phyloP scores from a whole-genome alignment of 2,888 invertebrate genomes.

The Archips crataeganus region DNA sequence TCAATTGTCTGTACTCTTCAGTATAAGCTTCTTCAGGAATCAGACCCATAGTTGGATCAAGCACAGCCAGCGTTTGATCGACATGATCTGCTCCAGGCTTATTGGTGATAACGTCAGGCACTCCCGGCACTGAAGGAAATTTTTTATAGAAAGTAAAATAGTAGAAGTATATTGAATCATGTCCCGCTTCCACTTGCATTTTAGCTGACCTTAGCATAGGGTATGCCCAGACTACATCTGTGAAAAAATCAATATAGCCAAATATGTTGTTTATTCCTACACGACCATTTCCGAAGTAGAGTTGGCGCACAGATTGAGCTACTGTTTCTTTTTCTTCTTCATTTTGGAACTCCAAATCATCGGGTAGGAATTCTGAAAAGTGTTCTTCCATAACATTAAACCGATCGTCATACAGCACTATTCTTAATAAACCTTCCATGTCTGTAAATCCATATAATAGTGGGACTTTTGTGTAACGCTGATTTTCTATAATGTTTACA shows the following conservation, averaged over 20 bases:
- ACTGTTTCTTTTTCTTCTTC: constrained; percentile 19
- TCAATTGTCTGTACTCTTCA: constrained; percentile 1
- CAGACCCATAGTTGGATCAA: constrained; percentile 34
- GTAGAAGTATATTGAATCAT: constrained; percentile 8
- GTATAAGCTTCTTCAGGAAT: neutral
- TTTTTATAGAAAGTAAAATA: constrained; percentile 3
- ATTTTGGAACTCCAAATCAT: constrained; percentile 29
- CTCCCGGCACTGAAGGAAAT: constrained; percentile 2
- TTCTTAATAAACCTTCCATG: constrained; percentile 40
- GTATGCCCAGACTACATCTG: neutral
- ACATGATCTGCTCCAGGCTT: constrained; percentile 55
- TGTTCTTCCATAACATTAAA: constrained; percentile 40
- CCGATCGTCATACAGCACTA: constrained; percentile 23
- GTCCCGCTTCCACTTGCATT: constrained; percentile 4
- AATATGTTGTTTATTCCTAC: neutral
- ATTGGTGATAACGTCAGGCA: constrained; percentile 42
- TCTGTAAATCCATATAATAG: constrained; percentile 30
- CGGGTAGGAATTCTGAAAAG: constrained; percentile 41
- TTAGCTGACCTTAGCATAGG: constrained; percentile 14
- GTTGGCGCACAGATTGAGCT: neutral
- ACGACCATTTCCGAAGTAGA: constrained; percentile 4
- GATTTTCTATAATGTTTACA: constrained; percentile 28
- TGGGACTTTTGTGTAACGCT: constrained; percentile 37
- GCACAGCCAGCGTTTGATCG: constrained; percentile 52
- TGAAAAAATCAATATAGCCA: constrained; percentile 2